Percentiles rank a stretch among this genome's conserved stretches.
These are phyloP conservation scores for Melanogrammus aeglefinus DNA, from an alignment of 2,797 vertebrate genomes.

Conservation along the genomic window DNA sequence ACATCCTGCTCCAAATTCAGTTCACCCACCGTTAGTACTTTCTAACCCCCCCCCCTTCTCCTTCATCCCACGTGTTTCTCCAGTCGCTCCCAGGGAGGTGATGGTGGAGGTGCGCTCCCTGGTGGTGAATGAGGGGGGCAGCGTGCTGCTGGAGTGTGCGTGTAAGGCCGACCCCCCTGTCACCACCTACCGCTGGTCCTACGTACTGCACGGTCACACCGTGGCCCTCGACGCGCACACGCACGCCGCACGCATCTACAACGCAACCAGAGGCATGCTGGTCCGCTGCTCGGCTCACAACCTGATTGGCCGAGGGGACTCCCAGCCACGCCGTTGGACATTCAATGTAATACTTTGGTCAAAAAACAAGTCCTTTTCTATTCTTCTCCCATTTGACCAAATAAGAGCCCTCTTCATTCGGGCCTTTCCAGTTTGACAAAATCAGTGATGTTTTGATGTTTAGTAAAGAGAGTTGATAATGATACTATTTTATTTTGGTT, in stretches of 20 bases:
- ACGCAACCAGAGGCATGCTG: constrained; percentile 67
- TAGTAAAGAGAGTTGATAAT: too few relatives aligned
- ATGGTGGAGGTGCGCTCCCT: constrained; percentile 62
- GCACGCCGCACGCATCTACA: constrained; percentile 57
- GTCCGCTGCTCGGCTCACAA: constrained; percentile 72
- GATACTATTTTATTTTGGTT: too few relatives aligned
- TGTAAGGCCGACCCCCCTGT: constrained; percentile 78
- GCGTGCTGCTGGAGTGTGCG: constrained; percentile 66
- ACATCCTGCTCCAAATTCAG: not conserved
- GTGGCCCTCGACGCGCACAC: constrained; percentile 48
- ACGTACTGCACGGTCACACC: constrained; percentile 50
- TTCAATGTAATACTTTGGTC: constrained; percentile 68
- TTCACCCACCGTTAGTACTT: not conserved
- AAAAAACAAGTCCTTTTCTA: not conserved
- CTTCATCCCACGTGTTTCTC: not conserved
- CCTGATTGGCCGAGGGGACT: constrained; percentile 68
- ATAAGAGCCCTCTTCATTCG: not conserved
- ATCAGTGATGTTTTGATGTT: not conserved
- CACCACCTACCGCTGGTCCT: constrained; percentile 72
- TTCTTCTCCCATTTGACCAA: not conserved
- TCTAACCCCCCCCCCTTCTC: not conserved
- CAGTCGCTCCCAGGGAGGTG: constrained; percentile 75
- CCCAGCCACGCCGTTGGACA: constrained; percentile 56
- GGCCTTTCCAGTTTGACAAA: not conserved
- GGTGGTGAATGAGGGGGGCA: constrained; percentile 69